Evolutionary conservation across 2,797 vertebrate species (phyloP), one percentile per base, ranked within the genome.

Genomic region (Hemibagrus guttatus): DNA sequence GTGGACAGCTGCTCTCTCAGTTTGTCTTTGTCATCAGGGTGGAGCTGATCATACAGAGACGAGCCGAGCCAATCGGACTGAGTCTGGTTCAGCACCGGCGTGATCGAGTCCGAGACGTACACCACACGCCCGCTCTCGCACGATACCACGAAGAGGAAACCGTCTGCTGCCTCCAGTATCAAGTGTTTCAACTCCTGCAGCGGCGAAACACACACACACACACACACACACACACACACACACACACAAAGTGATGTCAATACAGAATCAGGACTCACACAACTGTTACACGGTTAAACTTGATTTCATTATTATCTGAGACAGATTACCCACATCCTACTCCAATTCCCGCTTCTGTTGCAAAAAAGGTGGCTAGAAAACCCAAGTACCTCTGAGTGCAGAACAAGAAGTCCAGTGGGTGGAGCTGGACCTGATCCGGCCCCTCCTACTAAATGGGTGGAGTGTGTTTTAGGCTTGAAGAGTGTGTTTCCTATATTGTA

Each of bases 1-100:
- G 97, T 98, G 61, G 97, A 98, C 69, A 99, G 97, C 93, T 99
- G 98, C 92, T 99, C 98, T 80, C 97, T 90, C 81, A 99, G 97
- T 90, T 99, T 99, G 89, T 98, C 97, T 84, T 95, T 95, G n/a
- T 99, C 98, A 0, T 99, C 97, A 0, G 97, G 97, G 91, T 99
- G 98, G 66, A 99, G 97, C 91, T 98, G 98, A 82, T 98, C 97
- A 0, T 99, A 99, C 0, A 99, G 90, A 0, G 97, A 98, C 81
- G 96, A 97, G 84, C 98, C 97, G 0, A 98, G 96, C 98, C 98
- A 99, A 13, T 98, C 97, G 0, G 97, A 95, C 92, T 98, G 98
- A 0, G 95, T 90, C 86, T 99, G 98, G 93, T 98, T 99, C 88
- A 99, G 95, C 69, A 99, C 97, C 0, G 98, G 98, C 0, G 96